Evolutionary conservation across 2,113 vertebrate species (phyloP), one percentile per base, ranked within the genome.

Genomic region (Chionodraco myersi): DNA sequence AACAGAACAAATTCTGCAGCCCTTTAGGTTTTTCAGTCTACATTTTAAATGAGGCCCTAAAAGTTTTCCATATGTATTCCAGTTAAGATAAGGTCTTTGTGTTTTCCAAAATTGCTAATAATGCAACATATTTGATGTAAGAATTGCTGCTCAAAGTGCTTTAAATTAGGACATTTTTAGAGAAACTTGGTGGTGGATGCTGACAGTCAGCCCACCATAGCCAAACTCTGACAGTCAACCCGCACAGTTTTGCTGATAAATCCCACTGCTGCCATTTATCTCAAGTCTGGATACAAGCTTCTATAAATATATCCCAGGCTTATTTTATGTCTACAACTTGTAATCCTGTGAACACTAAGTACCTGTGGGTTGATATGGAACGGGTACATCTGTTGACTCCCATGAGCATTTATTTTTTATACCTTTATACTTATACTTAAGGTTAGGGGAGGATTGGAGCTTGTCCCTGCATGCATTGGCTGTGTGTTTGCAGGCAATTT

Each of bases 261-360:
- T 83, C 78, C 80, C 75, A 69, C 12, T 9, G 59, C 56, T 67
- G 14, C 36, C 34, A 41, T 72, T 82, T 69, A 66, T 85, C 76
- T 84, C 12, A 64, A 84, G 73, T 72, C 56, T 16, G 47, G 52
- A 80, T 80, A 48, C 26, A 30, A 57, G 61, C 64, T 23, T 61
- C 34, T 80, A 34, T 80, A 84, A 86, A 86, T 78, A 79, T 72
- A 63, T 80, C 45, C 68, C 14, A 26, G 63, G 74, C 67, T 73
- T 68, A 81, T 81, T 74, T 71, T 63, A 54, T 85, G 75, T 88
- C 88, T 85, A 86, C 72, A 81, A 71, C 85, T 72, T 75, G 79
- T 87, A 84, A 90, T 79, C 77, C 86, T 70, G 48, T 64, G 79
- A 80, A 86, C 70, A 69, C 62, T 23, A 62, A 81, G 52, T 61